Percentiles rank a stretch among this genome's conserved stretches.
phyloP scores from a whole-genome alignment of 92 coral and sea anemone genomes.

The Anthopleura xanthogrammica region DNA sequence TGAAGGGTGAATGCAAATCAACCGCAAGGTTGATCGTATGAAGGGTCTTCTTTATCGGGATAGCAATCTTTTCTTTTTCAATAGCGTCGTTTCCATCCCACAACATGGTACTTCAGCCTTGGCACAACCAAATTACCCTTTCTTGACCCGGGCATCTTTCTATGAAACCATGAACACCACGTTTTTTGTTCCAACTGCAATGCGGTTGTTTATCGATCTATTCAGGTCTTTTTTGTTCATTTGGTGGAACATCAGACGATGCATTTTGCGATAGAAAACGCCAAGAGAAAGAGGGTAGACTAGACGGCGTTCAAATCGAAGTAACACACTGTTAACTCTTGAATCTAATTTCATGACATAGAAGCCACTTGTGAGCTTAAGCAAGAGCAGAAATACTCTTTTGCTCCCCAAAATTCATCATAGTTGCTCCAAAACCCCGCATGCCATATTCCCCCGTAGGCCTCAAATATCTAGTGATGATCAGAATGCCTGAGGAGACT shows the following conservation, averaged over 20 bases:
- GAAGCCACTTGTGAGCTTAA: constrained; percentile 27
- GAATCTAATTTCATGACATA: constrained; percentile 22
- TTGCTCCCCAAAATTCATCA: constrained; percentile 3
- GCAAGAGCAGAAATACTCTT: constrained; percentile 5
- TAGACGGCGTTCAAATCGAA: constrained; percentile 26
- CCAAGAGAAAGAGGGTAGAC: constrained; percentile 38
- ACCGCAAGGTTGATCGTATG: constrained; percentile 21
- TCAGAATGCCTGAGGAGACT: constrained; percentile 30
- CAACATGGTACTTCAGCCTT: constrained; percentile 23
- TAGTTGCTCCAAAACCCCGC: constrained; percentile 7
- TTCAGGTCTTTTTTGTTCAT: constrained; percentile 35
- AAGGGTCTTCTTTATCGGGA: constrained; percentile 27
- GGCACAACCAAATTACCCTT: constrained; percentile 26
- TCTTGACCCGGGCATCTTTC: constrained; percentile 35
- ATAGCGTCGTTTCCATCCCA: constrained; percentile 30
- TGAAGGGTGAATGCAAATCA: constrained; percentile 24
- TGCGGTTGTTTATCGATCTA: constrained; percentile 26
- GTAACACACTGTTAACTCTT: constrained; percentile 27
- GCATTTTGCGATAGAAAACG: constrained; percentile 21
- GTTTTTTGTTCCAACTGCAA: constrained; percentile 21
- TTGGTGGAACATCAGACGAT: constrained; percentile 24
- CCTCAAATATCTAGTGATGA: constrained; percentile 1
- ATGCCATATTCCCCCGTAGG: constrained; percentile 15
- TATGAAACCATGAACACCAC: constrained; percentile 23
- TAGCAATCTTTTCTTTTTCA: constrained; percentile 6